These are phyloP conservation scores for Morpho helenor DNA, from an alignment of 2,888 invertebrate genomes.

Conservation along the genomic window DNA sequence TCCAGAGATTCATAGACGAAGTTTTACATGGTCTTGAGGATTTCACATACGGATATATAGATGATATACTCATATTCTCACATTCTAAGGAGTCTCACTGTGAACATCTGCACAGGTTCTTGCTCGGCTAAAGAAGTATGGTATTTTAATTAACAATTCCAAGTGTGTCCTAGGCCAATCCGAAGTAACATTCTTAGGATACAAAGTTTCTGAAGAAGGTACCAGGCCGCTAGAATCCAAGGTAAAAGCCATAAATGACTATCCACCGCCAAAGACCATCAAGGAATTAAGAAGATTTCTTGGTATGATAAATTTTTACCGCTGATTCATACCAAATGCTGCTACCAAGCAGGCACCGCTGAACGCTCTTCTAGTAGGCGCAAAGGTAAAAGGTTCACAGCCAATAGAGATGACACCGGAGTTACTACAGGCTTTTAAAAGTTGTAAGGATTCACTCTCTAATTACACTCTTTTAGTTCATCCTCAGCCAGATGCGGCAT, in stretches of 20 bases:
- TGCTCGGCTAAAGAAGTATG: not conserved
- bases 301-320: too few species aligned
- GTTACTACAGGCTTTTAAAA: not conserved
- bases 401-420: too few species aligned
- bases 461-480: conserved; percentile 4
- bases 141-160: not conserved
- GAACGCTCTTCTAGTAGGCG: conserved; percentile 3
- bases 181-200: too few species aligned
- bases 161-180: conserved; percentile 1
- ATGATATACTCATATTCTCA: conserved; percentile 35
- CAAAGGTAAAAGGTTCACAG: conserved; percentile 8
- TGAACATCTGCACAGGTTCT: not conserved
- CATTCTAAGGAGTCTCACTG: conserved; percentile 3
- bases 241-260: too few species aligned
- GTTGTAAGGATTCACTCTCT: not conserved
- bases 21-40: conserved; percentile 17
- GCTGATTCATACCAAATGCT: too few species aligned
- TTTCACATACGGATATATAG: conserved; percentile 34
- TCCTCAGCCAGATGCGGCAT: conserved; percentile 4
- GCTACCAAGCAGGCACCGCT: too few species aligned
- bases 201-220: too few species aligned
- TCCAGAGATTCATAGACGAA: conserved; percentile 31
- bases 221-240: too few species aligned
- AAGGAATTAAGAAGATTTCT: too few species aligned
- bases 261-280: too few species aligned